Evolutionary conservation across 1,140 invertebrate species (phyloP), one percentile per base, ranked within the genome.

Genomic region (Lepidostoma basale): DNA sequence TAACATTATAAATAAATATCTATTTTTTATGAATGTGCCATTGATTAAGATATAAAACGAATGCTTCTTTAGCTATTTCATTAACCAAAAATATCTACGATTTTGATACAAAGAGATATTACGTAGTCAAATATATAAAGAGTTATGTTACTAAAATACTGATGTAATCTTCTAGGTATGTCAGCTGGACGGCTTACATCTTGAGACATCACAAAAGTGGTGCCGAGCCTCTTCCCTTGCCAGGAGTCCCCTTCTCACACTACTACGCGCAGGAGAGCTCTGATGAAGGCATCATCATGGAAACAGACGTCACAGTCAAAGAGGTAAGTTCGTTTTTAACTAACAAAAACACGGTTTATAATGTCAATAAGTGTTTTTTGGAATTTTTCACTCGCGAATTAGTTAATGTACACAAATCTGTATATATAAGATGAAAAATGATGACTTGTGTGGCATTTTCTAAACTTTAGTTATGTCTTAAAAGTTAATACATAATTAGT

Each of bases 201-300:
- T 81, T 92, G 66, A 81, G 85, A 3, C 85, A 85, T 39, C 85
- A 84, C 47, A 79, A 85, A 40, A 73, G 77, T 2, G 81, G 81
- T 4, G 81, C 84, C 3, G 88, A 88, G 67, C 84, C 88, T 0
- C 84, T 89, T 20, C 85, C 86, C 26, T 81, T 92, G 1, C 85
- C 89, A 0, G 89, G 90, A 16, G 88, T 89, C 0, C 92, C 92
- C 3, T 93, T 91, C 77, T 88, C 88, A 72, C 89, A 92, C 68
- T 96, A 95, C 76, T 96, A 94, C 76, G 88, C 92, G 6, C 92
- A 94, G 76, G 92, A 94, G 59, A 88, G 87, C 22, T 85, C 86
- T 0, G 92, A 95, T 76, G 92, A 94, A 74, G 92, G 92, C 1
- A 88, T 92, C 39, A 91, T 93, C 74, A 93, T 94, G 90, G 91